A percentile compares a stretch with the other conserved stretches of the same genome.
These are phyloP conservation scores for Malurus elegans DNA, from an alignment of 2,113 vertebrate species.

Conservation along the genomic window DNA sequence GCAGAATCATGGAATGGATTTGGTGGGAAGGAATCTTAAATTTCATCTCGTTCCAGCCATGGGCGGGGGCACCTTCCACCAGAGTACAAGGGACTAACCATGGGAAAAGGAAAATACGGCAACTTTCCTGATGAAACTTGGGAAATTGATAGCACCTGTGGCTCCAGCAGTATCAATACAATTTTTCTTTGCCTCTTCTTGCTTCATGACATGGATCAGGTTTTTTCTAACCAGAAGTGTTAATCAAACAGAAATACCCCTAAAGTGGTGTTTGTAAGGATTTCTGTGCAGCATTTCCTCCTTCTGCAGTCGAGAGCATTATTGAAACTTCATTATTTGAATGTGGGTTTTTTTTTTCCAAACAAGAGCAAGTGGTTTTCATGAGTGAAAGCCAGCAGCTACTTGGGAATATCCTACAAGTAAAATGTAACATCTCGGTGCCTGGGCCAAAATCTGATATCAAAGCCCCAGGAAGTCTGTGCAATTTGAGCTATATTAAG, in stretches of 20 bases:
- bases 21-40: background rate
- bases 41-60: background rate
- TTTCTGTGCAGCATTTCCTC: background rate
- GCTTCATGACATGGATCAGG: rapidly evolving
- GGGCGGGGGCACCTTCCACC: background rate
- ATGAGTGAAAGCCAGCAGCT: background rate
- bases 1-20: background rate
- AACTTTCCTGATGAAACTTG: background rate
- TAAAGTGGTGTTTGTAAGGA: background rate
- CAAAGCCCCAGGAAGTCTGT: background rate
- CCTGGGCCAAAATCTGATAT: background rate
- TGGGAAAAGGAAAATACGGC: background rate
- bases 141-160: background rate
- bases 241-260: background rate
- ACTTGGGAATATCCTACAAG: background rate
- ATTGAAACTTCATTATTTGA: background rate
- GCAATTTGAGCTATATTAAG: conserved; percentile 12
- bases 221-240: background rate
- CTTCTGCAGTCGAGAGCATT: background rate
- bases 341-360: background rate
- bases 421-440: background rate
- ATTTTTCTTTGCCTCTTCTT: background rate
- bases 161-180: background rate
- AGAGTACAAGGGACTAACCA: background rate
- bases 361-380: background rate